Evolutionary conservation across 2,113 vertebrate species (phyloP).

Genomic region (Orycteropus afer): DNA sequence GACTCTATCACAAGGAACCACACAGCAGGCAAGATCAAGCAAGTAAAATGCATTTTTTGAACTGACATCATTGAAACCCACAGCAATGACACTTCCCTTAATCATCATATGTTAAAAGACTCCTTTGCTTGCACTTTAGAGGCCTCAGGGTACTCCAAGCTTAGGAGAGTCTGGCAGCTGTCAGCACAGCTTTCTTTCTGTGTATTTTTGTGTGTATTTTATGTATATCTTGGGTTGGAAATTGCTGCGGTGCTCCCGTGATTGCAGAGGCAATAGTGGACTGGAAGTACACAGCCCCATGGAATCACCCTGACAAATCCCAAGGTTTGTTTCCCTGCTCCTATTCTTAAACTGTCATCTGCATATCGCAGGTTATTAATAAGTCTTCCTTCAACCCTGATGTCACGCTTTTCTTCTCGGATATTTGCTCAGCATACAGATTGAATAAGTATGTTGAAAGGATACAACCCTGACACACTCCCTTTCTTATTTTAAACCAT

Average conservation of each 20-base stretch:
- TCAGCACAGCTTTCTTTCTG: neutral
- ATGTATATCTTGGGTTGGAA: neutral
- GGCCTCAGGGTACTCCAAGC: neutral
- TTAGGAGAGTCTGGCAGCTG: neutral
- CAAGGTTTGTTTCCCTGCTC: neutral
- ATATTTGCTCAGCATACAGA: no score
- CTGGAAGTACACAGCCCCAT: neutral
- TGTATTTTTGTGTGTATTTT: neutral
- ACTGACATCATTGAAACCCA: neutral
- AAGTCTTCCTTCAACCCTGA: no score
- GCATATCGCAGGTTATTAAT: no score
- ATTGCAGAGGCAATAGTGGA: neutral
- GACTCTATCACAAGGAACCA: neutral
- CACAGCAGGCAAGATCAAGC: neutral
- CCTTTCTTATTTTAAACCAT: no score
- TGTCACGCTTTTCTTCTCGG: no score
- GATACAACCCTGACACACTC: no score
- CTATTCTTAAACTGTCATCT: neutral
- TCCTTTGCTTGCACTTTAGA: neutral
- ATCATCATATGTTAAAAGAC: neutral
- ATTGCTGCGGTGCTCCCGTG: neutral
- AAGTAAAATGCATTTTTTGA: neutral
- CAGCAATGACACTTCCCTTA: neutral
- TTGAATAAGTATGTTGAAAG: no score
- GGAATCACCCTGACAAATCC: neutral